Percentiles rank a stretch among this genome's conserved stretches.
phyloP scores from a whole-genome alignment of 2,113 vertebrate species.

The Hemiscyllium ocellatum region DNA sequence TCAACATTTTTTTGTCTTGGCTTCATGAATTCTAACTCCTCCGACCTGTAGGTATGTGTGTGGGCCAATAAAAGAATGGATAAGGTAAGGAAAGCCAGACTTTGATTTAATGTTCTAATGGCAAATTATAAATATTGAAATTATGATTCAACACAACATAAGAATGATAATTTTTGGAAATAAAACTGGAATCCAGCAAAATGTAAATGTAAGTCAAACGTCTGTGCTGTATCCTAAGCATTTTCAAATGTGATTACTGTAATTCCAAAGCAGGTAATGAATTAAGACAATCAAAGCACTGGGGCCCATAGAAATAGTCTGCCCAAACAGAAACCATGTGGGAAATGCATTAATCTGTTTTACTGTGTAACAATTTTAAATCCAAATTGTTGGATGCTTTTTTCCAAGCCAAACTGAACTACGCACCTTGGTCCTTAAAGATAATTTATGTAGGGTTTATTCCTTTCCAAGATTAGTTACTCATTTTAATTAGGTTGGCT shows the following conservation, averaged over 20 bases:
- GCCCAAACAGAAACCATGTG: neutral
- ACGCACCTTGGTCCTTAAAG: neutral
- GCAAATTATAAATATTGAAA: neutral
- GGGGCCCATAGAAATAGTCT: neutral
- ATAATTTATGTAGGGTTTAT: neutral
- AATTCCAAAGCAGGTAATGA: neutral
- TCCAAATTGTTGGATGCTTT: neutral
- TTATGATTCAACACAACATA: neutral
- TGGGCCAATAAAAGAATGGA: neutral
- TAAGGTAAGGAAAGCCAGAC: neutral
- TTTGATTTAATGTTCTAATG: neutral
- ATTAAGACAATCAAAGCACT: constrained; percentile 16
- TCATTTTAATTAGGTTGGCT: neutral
- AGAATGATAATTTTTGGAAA: neutral
- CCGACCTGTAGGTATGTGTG: neutral
- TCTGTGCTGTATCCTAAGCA: neutral
- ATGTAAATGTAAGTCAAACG: neutral
- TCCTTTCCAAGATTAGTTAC: neutral
- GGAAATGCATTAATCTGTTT: neutral
- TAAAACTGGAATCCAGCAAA: neutral
- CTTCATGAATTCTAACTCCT: neutral
- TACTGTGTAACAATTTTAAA: neutral
- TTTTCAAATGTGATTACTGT: constrained; percentile 1
- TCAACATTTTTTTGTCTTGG: neutral
- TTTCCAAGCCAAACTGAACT: neutral